Conservation (phyloP, 2,888 invertebrate genomes). For the Pristionchus arcanus region DNA sequence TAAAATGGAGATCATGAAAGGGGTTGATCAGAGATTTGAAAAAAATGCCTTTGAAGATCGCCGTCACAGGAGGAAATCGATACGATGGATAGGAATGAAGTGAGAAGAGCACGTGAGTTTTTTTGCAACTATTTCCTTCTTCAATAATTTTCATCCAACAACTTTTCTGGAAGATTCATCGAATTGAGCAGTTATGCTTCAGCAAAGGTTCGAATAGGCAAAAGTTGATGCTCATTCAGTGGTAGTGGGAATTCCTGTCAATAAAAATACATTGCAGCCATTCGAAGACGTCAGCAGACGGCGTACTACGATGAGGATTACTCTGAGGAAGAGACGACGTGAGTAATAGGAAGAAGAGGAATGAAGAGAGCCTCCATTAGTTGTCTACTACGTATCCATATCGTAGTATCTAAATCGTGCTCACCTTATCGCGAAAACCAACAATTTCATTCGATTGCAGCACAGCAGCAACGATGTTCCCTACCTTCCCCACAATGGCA, state of each 20-base stretch:
- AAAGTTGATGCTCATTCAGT: no score
- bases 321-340: slow-evolving; percentile 15
- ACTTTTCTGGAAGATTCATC: no score
- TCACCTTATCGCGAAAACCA: background rate
- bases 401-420: no score
- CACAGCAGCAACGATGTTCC: slow-evolving; percentile 18
- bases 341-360: background rate
- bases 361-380: background rate
- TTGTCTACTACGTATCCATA: no score
- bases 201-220: background rate
- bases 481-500: slow-evolving; percentile 29
- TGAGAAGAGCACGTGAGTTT: slow-evolving; percentile 53
- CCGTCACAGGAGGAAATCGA: slow-evolving; percentile 26
- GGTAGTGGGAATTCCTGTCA: no score
- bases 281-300: background rate
- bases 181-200: background rate
- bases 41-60: background rate
- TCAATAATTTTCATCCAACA: no score
- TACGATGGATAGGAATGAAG: slow-evolving; percentile 38
- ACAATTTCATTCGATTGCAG: background rate
- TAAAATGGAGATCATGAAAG: background rate
- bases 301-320: background rate
- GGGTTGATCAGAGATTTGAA: no score
- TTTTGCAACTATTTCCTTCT: background rate
- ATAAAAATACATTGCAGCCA: background rate